Evolutionary conservation across 2,113 vertebrate species (phyloP).

Genomic region (Oncorhynchus keta): DNA sequence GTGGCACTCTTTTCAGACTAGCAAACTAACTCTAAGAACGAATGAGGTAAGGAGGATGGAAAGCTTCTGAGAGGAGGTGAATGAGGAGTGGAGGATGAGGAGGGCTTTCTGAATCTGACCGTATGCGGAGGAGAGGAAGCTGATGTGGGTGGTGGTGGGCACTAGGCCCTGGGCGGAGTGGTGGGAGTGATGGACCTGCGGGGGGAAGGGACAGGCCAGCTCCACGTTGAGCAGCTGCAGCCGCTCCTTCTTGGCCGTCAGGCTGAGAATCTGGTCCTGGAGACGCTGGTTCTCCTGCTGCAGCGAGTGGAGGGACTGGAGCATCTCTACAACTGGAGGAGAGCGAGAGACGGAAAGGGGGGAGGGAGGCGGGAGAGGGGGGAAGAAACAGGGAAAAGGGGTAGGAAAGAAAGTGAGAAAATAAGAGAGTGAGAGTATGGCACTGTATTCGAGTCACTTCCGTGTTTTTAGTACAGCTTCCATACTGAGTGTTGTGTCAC

Average conservation of each 20-base stretch:
- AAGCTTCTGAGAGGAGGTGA: too few species aligned
- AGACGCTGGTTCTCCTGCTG: slow-evolving; percentile 94
- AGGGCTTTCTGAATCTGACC: slow-evolving; percentile 64
- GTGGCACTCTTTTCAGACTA: background rate
- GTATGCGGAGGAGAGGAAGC: slow-evolving; percentile 78
- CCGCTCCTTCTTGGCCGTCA: slow-evolving; percentile 90
- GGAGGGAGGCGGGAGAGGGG: background rate
- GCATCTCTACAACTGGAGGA: slow-evolving; percentile 87
- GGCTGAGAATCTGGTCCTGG: slow-evolving; percentile 92
- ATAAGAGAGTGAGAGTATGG: too few species aligned
- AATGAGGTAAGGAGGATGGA: background rate
- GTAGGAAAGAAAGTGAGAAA: background rate
- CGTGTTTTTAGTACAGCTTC: too few species aligned
- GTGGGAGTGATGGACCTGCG: slow-evolving; percentile 23
- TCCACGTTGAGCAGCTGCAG: slow-evolving; percentile 92
- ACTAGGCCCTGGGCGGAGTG: slow-evolving; percentile 52
- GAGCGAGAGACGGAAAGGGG: too few species aligned
- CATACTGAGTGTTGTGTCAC: too few species aligned
- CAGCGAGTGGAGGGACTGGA: slow-evolving; percentile 91
- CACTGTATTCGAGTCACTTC: too few species aligned
- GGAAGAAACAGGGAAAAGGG: background rate
- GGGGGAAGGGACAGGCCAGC: slow-evolving; percentile 82
- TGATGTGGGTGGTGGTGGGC: slow-evolving; percentile 65
- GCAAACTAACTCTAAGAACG: background rate
- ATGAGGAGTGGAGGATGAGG: background rate